Conservation (phyloP, 2,113 vertebrate genomes). For the Maccullochella peelii region DNA sequence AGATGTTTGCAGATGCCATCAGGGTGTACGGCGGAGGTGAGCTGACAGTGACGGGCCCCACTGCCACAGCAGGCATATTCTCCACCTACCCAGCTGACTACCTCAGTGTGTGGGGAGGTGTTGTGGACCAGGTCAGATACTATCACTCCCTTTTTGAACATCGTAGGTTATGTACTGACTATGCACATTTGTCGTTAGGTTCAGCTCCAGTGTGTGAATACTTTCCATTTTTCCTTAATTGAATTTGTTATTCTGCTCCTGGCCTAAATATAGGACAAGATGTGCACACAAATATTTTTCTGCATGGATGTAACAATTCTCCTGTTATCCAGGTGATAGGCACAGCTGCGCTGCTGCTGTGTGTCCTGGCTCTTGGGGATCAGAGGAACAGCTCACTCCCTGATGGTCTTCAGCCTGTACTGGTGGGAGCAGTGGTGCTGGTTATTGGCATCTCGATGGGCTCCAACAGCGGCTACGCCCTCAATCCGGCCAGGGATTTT, state of each 20-base stretch:
- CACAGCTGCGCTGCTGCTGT: slow-evolving; percentile 81
- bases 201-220: neutral
- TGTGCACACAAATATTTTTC: neutral
- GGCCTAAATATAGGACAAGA: neutral
- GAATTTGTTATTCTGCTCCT: neutral
- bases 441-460: slow-evolving; percentile 84
- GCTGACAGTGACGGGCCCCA: slow-evolving; percentile 79
- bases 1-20: slow-evolving; percentile 80
- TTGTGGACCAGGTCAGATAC: slow-evolving; percentile 85
- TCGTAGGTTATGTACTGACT: too few relatives aligned
- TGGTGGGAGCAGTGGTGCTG: slow-evolving; percentile 81
- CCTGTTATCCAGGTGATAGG: slow-evolving; percentile 80
- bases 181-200: too few relatives aligned
- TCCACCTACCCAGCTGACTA: slow-evolving; percentile 86
- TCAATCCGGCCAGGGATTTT: slow-evolving; percentile 89
- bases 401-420: slow-evolving; percentile 79
- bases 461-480: slow-evolving; percentile 85
- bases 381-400: slow-evolving; percentile 78
- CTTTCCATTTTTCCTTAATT: neutral
- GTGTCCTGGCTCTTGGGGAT: slow-evolving; percentile 84
- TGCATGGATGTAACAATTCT: neutral
- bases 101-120: slow-evolving; percentile 82
- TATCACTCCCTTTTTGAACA: neutral
- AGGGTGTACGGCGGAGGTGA: slow-evolving; percentile 75
- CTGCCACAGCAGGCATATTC: slow-evolving; percentile 87